Conservation (phyloP, 2,888 invertebrate species). For the Hedychridium roseum region DNA sequence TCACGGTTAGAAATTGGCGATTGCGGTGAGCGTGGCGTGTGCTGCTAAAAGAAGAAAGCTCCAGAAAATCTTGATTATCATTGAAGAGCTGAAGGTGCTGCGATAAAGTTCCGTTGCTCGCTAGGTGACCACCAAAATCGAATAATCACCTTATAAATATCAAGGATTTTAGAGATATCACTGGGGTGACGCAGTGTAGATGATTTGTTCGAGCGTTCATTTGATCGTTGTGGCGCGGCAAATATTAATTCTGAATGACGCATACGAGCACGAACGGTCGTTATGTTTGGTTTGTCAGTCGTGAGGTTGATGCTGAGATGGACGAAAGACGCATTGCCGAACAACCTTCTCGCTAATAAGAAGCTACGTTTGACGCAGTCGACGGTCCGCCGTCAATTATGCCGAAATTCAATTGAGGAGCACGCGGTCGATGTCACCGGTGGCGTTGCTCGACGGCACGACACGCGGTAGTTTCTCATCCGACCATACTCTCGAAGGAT, state of each 20-base stretch:
- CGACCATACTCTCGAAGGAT: slow-evolving; percentile 19
- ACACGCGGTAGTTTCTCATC: slow-evolving; percentile 22
- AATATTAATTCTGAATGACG: slow-evolving; percentile 43
- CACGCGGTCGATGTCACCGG: slow-evolving; percentile 21
- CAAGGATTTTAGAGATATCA: no score
- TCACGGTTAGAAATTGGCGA: slow-evolving; percentile 54
- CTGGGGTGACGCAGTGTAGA: no score
- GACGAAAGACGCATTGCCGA: slow-evolving; percentile 26
- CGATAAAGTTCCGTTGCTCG: no score
- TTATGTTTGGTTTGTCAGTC: slow-evolving; percentile 33
- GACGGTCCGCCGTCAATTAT: slow-evolving; percentile 40
- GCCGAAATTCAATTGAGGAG: slow-evolving; percentile 27
- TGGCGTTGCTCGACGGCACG: slow-evolving; percentile 27
- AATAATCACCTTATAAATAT: no score
- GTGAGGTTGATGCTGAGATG: slow-evolving; percentile 3
- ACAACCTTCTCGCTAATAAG: slow-evolving; percentile 35
- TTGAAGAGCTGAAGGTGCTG: no score
- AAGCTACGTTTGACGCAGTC: slow-evolving; percentile 37
- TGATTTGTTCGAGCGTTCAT: no score
- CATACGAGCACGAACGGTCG: slow-evolving; percentile 22
- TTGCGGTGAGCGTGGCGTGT: slow-evolving; percentile 19
- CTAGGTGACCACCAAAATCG: no score
- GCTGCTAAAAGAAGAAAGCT: no score
- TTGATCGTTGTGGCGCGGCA: no score
- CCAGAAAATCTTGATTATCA: no score